A percentile compares a stretch with the other conserved stretches of the same genome.
Evolutionary conservation across 2,888 invertebrate genomes (phyloP).

Genomic region (Laspeyria flexula): DNA sequence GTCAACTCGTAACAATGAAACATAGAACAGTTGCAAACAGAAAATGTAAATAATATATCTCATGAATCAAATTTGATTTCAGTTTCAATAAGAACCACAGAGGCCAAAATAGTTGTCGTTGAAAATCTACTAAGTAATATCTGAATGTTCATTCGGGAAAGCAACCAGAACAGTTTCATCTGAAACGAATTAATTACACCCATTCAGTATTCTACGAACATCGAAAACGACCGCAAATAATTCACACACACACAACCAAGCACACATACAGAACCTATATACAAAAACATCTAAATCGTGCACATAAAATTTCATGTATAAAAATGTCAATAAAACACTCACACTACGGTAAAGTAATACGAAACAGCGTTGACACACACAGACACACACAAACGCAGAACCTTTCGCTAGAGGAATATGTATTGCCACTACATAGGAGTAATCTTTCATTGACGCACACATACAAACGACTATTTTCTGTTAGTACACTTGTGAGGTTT

Average conservation of each 20-base stretch:
- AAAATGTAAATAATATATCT: background rate
- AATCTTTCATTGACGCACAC: constrained; percentile 74
- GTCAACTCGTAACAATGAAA: constrained; percentile 4
- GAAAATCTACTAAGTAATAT: constrained; percentile 23
- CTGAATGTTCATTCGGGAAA: constrained; percentile 44
- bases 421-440: constrained; percentile 72
- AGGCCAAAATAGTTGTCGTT: constrained; percentile 7
- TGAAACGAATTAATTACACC: constrained; percentile 80
- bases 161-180: constrained; percentile 56
- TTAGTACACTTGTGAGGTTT: constrained; percentile 63
- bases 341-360: constrained; percentile 49
- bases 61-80: background rate
- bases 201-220: constrained; percentile 76
- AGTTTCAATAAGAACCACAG: background rate
- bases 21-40: background rate
- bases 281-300: constrained; percentile 72
- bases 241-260: constrained; percentile 60
- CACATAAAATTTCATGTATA: constrained; percentile 83
- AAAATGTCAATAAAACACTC: constrained; percentile 83
- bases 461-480: constrained; percentile 52
- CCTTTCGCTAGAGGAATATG: constrained; percentile 68
- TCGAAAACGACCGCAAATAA: constrained; percentile 74
- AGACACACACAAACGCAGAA: constrained; percentile 51
- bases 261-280: constrained; percentile 47
- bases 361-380: constrained; percentile 41